phyloP scores from a whole-genome alignment of 2,797 vertebrate genomes.

The Clarias pachynema region DNA sequence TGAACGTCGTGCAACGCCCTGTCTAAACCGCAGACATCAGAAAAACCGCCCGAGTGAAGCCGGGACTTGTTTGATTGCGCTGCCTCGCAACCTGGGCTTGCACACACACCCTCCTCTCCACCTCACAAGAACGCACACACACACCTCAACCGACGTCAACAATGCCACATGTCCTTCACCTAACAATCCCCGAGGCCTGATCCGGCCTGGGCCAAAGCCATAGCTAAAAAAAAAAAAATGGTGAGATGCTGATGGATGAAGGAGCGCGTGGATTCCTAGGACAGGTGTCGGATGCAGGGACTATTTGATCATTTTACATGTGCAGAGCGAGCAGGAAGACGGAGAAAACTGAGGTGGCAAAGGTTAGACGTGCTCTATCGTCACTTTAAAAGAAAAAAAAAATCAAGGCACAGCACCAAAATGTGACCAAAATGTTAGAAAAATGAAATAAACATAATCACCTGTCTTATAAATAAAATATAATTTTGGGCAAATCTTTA shows the following conservation, averaged over 20 bases:
- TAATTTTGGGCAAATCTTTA: neutral
- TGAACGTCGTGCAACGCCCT: conserved; percentile 77
- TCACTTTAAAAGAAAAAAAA: conserved; percentile 36
- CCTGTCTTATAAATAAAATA: conserved; percentile 27
- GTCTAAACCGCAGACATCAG: conserved; percentile 83
- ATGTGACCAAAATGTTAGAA: neutral
- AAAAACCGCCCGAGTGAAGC: conserved; percentile 72
- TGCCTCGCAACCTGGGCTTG: conserved; percentile 63
- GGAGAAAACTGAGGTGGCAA: conserved; percentile 59
- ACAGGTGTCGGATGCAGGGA: conserved; percentile 72
- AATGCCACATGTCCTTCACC: conserved; percentile 66
- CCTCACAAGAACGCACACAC: conserved; percentile 37
- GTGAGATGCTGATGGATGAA: conserved; percentile 72
- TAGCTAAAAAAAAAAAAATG: conserved; percentile 48
- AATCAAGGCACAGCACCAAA: neutral
- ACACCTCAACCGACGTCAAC: conserved; percentile 48
- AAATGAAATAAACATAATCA: neutral
- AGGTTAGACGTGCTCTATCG: conserved; percentile 53
- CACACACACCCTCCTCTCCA: conserved; percentile 34
- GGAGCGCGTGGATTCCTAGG: conserved; percentile 75
- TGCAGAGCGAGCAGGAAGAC: conserved; percentile 77
- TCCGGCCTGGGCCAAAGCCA: conserved; percentile 61
- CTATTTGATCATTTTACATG: conserved; percentile 79
- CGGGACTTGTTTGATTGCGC: conserved; percentile 79
- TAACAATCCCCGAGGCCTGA: conserved; percentile 58